Percentiles rank a stretch among this genome's conserved stretches.
These are phyloP conservation scores for Sakesphorus luctuosus DNA, from an alignment of 2,113 vertebrate species.

Conservation along the genomic window DNA sequence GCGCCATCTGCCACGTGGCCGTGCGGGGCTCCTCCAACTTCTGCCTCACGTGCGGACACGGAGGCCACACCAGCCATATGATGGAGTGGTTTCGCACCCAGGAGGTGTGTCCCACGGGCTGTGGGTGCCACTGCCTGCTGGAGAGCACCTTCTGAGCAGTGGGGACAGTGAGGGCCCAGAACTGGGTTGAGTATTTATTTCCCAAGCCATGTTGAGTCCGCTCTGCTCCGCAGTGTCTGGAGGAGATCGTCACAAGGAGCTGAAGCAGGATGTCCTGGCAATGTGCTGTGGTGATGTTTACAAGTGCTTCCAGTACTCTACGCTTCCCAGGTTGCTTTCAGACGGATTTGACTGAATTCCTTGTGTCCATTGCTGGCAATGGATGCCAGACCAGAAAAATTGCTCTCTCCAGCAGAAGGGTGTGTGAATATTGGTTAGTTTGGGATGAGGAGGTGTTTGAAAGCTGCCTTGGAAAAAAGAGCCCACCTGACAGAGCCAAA, in stretches of 20 bases:
- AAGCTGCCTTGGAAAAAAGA: not conserved
- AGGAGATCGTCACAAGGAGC: not conserved
- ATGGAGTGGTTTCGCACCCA: slow-evolving; percentile 97
- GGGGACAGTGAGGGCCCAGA: not conserved
- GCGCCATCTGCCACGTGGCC: slow-evolving; percentile 94
- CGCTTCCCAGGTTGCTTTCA: not conserved
- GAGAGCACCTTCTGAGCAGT: slow-evolving; percentile 91
- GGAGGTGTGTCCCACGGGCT: slow-evolving; percentile 95
- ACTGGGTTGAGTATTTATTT: rapidly evolving
- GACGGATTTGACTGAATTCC: not conserved
- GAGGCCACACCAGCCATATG: slow-evolving; percentile 96
- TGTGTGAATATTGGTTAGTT: not conserved
- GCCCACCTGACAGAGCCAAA: not conserved
- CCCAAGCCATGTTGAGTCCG: not conserved
- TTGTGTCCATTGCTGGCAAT: not conserved
- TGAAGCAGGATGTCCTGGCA: not conserved
- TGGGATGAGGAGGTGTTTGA: not conserved
- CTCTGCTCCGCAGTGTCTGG: not conserved
- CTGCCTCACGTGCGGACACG: slow-evolving; percentile 95
- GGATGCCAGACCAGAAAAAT: not conserved
- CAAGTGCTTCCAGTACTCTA: slow-evolving; percentile 22
- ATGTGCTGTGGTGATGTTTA: not conserved
- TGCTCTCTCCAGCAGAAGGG: not conserved
- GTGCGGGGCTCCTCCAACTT: slow-evolving; percentile 96
- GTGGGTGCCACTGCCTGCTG: slow-evolving; percentile 92